Evolutionary conservation across 2,888 invertebrate species (phyloP).

Genomic region (Leptura quadrifasciata): DNA sequence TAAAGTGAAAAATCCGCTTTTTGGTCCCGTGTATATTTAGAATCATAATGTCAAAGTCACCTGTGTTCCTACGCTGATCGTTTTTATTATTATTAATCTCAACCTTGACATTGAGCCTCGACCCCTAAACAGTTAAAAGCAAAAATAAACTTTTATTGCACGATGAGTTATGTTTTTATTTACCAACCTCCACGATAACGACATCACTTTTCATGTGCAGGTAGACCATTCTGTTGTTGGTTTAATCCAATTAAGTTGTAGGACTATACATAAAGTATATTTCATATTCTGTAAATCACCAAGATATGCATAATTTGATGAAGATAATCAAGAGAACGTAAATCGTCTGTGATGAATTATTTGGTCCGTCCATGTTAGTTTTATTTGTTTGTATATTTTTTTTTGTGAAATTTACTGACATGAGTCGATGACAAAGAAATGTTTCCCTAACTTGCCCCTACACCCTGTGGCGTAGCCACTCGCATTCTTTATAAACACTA

Average conservation of each 20-base stretch:
- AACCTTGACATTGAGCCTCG: constrained; percentile 4
- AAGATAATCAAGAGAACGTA: background rate
- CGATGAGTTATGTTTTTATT: background rate
- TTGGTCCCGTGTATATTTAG: background rate
- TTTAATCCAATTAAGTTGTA: constrained; percentile 7
- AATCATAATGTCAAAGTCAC: background rate
- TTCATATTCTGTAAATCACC: constrained; percentile 3
- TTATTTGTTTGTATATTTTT: background rate
- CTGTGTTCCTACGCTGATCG: background rate
- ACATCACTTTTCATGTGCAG: constrained; percentile 1
- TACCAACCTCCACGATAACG: background rate
- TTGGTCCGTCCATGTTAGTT: background rate
- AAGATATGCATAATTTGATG: constrained; percentile 3
- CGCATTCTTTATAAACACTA: too few species aligned
- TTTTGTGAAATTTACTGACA: background rate
- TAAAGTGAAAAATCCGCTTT: background rate
- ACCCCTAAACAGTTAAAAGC: background rate
- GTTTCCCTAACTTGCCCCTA: background rate
- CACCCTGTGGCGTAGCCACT: too few species aligned
- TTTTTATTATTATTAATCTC: background rate
- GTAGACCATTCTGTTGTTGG: background rate
- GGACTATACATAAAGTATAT: background rate
- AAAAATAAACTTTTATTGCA: background rate
- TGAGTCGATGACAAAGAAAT: background rate
- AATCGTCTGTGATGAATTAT: background rate